phyloP scores from a whole-genome alignment of 2,797 vertebrate genomes.

The Pseudochirops cupreus region DNA sequence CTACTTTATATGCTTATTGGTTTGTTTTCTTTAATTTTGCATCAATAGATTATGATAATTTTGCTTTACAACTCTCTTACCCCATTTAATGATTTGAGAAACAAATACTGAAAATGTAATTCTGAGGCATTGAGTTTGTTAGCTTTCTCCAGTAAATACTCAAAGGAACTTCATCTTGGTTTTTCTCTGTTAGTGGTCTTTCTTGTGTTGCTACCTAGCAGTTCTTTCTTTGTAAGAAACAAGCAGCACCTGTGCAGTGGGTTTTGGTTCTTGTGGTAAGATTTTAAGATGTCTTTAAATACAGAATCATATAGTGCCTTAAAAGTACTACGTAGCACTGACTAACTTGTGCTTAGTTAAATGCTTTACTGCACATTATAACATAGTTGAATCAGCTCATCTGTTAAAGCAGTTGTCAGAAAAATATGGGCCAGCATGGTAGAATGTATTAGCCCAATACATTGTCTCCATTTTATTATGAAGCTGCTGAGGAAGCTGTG shows the following conservation, averaged over 20 bases:
- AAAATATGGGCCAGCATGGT: slow-evolving; percentile 89
- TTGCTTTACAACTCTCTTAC: slow-evolving; percentile 57
- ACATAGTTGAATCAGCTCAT: slow-evolving; percentile 86
- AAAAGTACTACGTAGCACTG: slow-evolving; percentile 52
- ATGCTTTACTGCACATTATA: slow-evolving; percentile 82
- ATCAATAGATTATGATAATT: slow-evolving; percentile 47
- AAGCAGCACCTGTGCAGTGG: slow-evolving; percentile 57
- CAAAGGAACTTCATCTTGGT: slow-evolving; percentile 5
- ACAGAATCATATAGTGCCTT: slow-evolving; percentile 67
- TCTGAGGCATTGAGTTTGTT: not conserved
- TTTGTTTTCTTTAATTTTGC: slow-evolving; percentile 58
- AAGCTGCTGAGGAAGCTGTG: slow-evolving; percentile 89
- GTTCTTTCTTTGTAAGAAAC: slow-evolving; percentile 51
- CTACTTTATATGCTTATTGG: not conserved
- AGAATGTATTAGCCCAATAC: slow-evolving; percentile 95
- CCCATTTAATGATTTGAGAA: slow-evolving; percentile 50
- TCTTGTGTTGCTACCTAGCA: not conserved
- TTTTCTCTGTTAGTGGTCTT: slow-evolving; percentile 28
- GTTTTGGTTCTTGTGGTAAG: slow-evolving; percentile 57
- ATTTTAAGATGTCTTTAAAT: slow-evolving; percentile 63
- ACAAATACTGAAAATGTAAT: not conserved
- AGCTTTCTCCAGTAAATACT: slow-evolving; percentile 47
- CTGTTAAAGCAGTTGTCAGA: slow-evolving; percentile 92
- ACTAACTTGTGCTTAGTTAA: slow-evolving; percentile 83
- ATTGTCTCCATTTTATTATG: slow-evolving; percentile 93